Conservation (phyloP, 2,888 invertebrate species). For the Oegoconia quadripuncta region DNA sequence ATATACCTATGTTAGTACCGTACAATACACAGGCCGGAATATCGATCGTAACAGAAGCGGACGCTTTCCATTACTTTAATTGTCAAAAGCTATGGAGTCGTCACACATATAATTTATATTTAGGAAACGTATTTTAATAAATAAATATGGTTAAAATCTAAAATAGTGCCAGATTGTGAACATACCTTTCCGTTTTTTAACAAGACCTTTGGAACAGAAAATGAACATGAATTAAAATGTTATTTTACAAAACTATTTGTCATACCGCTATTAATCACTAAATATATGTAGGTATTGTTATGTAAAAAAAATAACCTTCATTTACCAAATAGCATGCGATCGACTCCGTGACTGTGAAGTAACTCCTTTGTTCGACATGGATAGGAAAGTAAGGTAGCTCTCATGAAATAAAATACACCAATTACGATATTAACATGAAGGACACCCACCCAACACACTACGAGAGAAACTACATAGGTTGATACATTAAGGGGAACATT, state of each 20-base stretch:
- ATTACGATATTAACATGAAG: no score
- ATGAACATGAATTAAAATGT: no score
- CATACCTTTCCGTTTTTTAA: slow-evolving; percentile 41
- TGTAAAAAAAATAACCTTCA: no score
- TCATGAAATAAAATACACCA: no score
- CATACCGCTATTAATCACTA: neutral
- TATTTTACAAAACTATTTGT: neutral
- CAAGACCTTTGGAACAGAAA: slow-evolving; percentile 40
- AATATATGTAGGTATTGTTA: neutral
- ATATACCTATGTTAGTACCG: neutral
- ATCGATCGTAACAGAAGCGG: slow-evolving; percentile 25
- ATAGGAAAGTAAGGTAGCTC: no score
- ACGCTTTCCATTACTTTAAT: slow-evolving; percentile 43
- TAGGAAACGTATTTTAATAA: slow-evolving; percentile 2
- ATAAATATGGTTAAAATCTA: neutral
- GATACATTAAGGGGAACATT: no score
- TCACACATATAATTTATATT: slow-evolving; percentile 7
- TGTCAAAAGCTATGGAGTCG: slow-evolving; percentile 34
- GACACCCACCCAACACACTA: no score
- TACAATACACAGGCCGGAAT: slow-evolving; percentile 5
- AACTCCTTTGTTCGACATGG: no score
- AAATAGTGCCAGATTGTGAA: slow-evolving; percentile 3
- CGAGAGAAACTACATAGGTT: no score
- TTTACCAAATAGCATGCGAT: no score
- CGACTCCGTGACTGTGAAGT: no score